Base-by-base conservation (phyloP, 2,888 invertebrate species). In the Trichopria drosophilae region DNA sequence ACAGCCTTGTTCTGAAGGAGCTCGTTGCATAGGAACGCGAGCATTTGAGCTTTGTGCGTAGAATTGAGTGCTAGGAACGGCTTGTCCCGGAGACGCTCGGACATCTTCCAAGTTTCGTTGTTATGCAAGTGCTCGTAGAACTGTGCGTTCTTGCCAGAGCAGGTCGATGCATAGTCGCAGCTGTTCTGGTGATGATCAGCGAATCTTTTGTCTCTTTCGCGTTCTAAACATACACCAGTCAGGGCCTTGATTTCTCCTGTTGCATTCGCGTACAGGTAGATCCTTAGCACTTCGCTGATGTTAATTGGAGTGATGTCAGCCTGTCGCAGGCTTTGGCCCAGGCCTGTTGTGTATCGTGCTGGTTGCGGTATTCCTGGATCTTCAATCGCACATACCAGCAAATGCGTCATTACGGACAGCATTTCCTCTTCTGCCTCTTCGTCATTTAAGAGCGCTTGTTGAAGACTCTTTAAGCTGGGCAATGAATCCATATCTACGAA, bases 21-120 rank as follows among this genome's bases (percentile, higher is more conserved):
- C 75, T 98, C 96, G 76, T 97, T 93, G 78, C 96, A 96, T 19
- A 97, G 81, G 78, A 90, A 94, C 1, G 92, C 90, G 37, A 97
- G 77, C 66, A 96, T 90, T 58, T 88, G 85, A 0, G 93, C 88
- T 73, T 97, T 97, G 60, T 87, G 84, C 0, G 90, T 88, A 2
- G 94, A 85, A 71, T 85, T 88, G 3, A 97, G 79, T 0, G 93
- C 86, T 49, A 93, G 82, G 78, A 93, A 94, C 0, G 95, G 91
- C 59, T 87, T 87, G 72, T 88, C 87, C 50, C 87, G 85, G 10
- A 96, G 80, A 62, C 87, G 82, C 63, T 88, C 87, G 4, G 90
- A 87, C 67, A 91, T 80, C 67, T 86, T 88, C 80, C 87, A 91
- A 0, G 90, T 90, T 41, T 81, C 78, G 71, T 91, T 90, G 59